Evolutionary conservation across 2,888 invertebrate species (phyloP).

Genomic region (Spodoptera exigua): DNA sequence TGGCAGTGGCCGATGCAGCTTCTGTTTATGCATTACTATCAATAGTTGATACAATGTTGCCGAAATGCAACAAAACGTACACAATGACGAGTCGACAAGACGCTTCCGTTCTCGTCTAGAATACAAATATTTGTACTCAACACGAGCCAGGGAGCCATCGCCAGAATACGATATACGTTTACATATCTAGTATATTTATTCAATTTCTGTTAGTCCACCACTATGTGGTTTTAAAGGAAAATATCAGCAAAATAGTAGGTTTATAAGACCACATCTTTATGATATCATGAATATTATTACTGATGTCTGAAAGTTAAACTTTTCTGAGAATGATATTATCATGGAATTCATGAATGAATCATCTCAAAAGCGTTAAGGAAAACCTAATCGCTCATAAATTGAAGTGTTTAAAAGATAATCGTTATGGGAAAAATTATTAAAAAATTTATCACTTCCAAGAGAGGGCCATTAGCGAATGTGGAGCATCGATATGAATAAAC

Average conservation of each 20-base stretch:
- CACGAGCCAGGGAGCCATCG: conserved; percentile 31
- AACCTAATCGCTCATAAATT: conserved; percentile 4
- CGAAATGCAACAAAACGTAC: conserved; percentile 61
- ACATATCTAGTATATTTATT: conserved; percentile 40
- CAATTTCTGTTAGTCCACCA: conserved; percentile 17
- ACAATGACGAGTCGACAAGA: conserved; percentile 61
- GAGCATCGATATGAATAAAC: too few relatives aligned
- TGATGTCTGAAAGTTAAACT: conserved; percentile 6
- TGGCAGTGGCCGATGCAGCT: conserved; percentile 39
- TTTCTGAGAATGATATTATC: conserved; percentile 31
- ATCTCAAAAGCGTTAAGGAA: conserved; percentile 25
- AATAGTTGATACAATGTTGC: conserved; percentile 61
- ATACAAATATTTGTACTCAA: conserved; percentile 68
- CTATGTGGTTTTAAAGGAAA: conserved; percentile 12
- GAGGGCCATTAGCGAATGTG: too few relatives aligned
- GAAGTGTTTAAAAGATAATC: too few relatives aligned
- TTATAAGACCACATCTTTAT: not conserved
- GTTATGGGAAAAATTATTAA: too few relatives aligned
- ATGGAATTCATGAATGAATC: conserved; percentile 20
- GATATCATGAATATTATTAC: not conserved
- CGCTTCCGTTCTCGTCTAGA: conserved; percentile 76
- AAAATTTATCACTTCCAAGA: too few relatives aligned
- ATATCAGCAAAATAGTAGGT: conserved; percentile 9
- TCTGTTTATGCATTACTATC: conserved; percentile 56
- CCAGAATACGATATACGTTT: conserved; percentile 28